A percentile compares a stretch with the other conserved stretches of the same genome.
Conservation (phyloP, 1,140 invertebrate species). For the Calycopis cecrops region DNA sequence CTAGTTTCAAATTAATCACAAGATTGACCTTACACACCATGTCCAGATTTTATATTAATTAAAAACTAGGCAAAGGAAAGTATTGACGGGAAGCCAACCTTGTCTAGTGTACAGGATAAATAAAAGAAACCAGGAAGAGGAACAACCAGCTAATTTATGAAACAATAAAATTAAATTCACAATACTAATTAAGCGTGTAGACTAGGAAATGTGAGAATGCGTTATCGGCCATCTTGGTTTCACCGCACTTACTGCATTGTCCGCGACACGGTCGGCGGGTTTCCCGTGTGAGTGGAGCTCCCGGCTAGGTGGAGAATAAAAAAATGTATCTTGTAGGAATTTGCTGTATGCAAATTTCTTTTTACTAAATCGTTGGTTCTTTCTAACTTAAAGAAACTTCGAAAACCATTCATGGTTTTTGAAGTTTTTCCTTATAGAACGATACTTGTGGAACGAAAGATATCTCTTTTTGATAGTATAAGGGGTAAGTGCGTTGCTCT, state of each 20-base stretch:
- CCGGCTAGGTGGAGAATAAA: slow-evolving; percentile 15
- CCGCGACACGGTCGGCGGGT: slow-evolving; percentile 28
- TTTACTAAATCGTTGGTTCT: neutral
- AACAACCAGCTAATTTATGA: slow-evolving; percentile 2
- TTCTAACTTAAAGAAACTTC: too few species aligned
- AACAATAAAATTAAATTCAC: slow-evolving; percentile 8
- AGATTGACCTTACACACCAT: too few species aligned
- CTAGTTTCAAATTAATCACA: too few species aligned
- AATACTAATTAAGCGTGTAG: slow-evolving; percentile 23
- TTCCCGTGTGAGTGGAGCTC: slow-evolving; percentile 39
- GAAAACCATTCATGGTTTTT: too few species aligned
- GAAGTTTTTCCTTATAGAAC: too few species aligned
- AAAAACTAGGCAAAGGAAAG: too few species aligned
- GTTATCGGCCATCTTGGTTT: slow-evolving; percentile 14
- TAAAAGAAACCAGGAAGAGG: neutral
- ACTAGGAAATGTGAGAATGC: slow-evolving; percentile 15
- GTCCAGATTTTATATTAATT: too few species aligned
- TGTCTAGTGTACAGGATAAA: too few species aligned
- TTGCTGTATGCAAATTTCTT: neutral
- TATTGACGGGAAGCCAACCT: too few species aligned
- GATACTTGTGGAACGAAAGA: too few species aligned
- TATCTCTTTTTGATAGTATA: too few species aligned
- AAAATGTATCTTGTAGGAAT: slow-evolving; percentile 2
- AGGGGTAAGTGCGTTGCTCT: too few species aligned
- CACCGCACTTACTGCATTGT: slow-evolving; percentile 23